Base-by-base conservation (phyloP, 2,113 vertebrate species). In the Zootoca vivipara region DNA sequence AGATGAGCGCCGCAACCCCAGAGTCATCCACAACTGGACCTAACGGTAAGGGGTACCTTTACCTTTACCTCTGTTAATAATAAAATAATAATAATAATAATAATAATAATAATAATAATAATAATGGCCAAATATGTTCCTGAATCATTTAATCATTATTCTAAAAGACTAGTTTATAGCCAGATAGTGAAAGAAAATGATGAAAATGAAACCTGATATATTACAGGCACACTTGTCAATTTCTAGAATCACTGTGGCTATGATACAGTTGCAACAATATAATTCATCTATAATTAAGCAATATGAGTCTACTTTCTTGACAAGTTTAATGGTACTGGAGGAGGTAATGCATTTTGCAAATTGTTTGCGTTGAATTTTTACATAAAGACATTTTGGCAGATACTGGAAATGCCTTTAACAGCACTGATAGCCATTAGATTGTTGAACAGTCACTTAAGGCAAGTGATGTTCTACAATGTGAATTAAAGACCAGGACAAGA, bases 201-300 rank as follows among this genome's bases (percentile, higher is more conserved):
- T 46, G 22, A 83, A 92, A 93, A 92, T 87, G 87, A 28, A 92
- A 90, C 92, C 79, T 78, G 18, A 92, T 82, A 86, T 82, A 89
- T 88, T 81, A 82, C 78, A 82, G 26, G 78, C 67, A 67, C 58
- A n/a, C 18, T 85, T 88, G 18, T n/a, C 89, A 86, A n/a, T 90
- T 91, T 40, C 56, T 22, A 72, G 85, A 79, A 92, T 7, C 6
- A 5, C 46, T 88, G 42, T 33, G 58, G 5, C 28, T 85, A 85
- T 85, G 69, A 81, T 93, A 82, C 72, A 74, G 13, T 87, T 90
- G 70, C 62, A 84, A 86, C 65, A 22, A 65, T 77, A 65, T 83
- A 89, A 86, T 58, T 94, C 62, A 85, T 89, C 56, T 79, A 83
- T 90, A 93, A 92, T 91, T 90, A 94, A 93, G 83, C 42, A 9